Conservation (phyloP, 2,113 vertebrate species). For the Leiothrix lutea region DNA sequence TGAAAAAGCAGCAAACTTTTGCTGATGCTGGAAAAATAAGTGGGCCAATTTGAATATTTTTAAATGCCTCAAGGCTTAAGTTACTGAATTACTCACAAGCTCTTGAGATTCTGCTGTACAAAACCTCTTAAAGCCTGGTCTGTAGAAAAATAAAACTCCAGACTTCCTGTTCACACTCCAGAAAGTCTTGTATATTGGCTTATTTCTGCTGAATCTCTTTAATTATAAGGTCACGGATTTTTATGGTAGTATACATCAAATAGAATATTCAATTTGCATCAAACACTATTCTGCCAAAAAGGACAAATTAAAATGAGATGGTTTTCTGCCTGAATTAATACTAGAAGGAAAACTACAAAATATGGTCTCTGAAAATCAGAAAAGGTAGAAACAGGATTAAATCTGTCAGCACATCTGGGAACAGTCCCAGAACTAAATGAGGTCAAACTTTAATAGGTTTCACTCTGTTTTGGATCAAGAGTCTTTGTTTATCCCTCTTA, state of each 20-base stretch:
- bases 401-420: background rate
- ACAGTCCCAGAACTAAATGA: background rate
- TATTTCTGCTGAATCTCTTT: slow-evolving; percentile 21
- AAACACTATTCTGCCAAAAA: background rate
- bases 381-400: background rate
- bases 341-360: background rate
- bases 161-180: background rate
- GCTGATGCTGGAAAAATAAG: slow-evolving; percentile 27
- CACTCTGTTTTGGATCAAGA: background rate
- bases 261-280: slow-evolving; percentile 44
- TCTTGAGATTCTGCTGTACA: background rate
- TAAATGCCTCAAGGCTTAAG: slow-evolving; percentile 1
- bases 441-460: background rate
- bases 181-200: background rate
- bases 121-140: background rate
- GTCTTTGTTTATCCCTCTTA: background rate
- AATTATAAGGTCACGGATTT: background rate
- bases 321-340: background rate
- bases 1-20: background rate
- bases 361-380: background rate
- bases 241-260: slow-evolving; percentile 15
- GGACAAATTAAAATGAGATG: background rate
- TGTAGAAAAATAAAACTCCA: background rate
- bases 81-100: background rate
- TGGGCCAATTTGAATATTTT: slow-evolving; percentile 2